Evolutionary conservation across 1,140 invertebrate genomes (phyloP).

Genomic region (Pseudomyrmex gracilis): DNA sequence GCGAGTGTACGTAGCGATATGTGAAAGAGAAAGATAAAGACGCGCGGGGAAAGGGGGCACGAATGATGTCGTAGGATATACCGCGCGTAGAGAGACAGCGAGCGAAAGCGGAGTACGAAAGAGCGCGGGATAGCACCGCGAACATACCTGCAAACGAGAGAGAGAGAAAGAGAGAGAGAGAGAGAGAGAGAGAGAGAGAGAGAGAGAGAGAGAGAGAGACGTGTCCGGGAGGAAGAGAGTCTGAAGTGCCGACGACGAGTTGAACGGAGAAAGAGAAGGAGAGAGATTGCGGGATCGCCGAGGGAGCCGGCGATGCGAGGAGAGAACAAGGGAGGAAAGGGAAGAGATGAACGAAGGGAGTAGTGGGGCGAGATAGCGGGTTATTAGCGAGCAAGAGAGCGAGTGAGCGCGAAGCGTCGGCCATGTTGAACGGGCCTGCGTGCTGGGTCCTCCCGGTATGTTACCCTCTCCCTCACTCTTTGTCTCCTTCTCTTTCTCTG

Average conservation of each 20-base stretch:
- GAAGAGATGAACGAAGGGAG: constrained; percentile 1
- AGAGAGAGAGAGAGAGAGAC: constrained; percentile 8
- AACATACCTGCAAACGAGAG: neutral
- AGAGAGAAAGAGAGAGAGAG: constrained; percentile 1
- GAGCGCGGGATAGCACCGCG: neutral
- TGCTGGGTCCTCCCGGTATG: constrained; percentile 72
- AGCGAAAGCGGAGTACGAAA: constrained; percentile 32
- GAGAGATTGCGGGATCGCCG: constrained; percentile 59
- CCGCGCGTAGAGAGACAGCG: constrained; percentile 11
- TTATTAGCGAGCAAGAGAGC: constrained; percentile 69
- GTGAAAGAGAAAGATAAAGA: neutral
- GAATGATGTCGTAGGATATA: too few relatives aligned
- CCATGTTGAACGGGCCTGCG: constrained; percentile 81
- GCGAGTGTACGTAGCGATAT: neutral
- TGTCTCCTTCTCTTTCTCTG: neutral
- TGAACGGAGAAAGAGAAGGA: constrained; percentile 14
- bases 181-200: neutral
- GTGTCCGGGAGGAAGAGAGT: neutral
- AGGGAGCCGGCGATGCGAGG: constrained; percentile 18
- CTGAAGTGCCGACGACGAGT: neutral
- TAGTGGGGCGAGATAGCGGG: constrained; percentile 47
- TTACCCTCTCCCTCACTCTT: constrained; percentile 51
- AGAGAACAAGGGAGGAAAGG: neutral
- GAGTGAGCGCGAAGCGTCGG: constrained; percentile 75
- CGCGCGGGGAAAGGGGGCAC: neutral